These are phyloP conservation scores for Capreolus pygargus DNA, from an alignment of 2,113 vertebrate species.

Conservation along the genomic window DNA sequence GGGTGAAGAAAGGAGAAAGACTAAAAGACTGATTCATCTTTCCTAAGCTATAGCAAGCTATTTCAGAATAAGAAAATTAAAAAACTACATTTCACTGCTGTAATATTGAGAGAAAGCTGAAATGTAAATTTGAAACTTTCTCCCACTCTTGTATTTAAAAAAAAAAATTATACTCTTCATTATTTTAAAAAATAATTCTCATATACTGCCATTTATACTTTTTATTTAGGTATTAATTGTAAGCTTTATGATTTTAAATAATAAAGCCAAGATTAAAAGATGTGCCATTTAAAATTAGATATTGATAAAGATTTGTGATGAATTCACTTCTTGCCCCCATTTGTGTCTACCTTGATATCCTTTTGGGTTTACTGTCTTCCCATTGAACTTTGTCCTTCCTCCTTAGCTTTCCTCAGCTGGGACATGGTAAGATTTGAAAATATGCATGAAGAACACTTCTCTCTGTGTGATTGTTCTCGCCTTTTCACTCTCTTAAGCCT, in stretches of 20 bases:
- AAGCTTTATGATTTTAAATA: neutral
- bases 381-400: neutral
- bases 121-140: neutral
- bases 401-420: neutral
- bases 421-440: constrained; percentile 19
- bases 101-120: neutral
- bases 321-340: neutral
- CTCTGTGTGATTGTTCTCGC: neutral
- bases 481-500: neutral
- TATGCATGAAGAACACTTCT: neutral
- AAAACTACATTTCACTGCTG: neutral
- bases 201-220: neutral
- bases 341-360: neutral
- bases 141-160: neutral
- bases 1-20: neutral
- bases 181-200: constrained; percentile 9
- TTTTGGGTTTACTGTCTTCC: neutral
- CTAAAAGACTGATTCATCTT: neutral
- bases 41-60: neutral
- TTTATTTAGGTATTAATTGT: constrained; percentile 13
- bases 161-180: neutral
- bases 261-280: constrained; percentile 3
- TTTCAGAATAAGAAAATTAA: constrained; percentile 31
- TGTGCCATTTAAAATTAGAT: constrained; percentile 11
- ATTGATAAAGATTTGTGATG: neutral